A percentile compares a stretch with the other conserved stretches of the same genome.
Evolutionary conservation across 2,113 vertebrate genomes (phyloP).

Genomic region (Oxyura jamaicensis): DNA sequence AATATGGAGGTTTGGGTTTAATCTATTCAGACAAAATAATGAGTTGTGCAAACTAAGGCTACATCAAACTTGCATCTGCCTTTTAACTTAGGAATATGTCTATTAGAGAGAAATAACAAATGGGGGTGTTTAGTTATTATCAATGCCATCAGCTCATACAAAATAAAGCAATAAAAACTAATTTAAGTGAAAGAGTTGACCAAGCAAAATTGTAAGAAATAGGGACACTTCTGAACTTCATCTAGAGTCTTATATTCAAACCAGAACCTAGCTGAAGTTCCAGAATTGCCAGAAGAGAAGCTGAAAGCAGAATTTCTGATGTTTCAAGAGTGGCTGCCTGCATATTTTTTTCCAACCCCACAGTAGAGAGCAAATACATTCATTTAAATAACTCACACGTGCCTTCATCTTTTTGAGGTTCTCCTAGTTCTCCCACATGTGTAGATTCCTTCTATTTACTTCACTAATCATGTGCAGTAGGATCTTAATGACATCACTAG

Average conservation of each 20-base stretch:
- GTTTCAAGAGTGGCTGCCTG: not conserved
- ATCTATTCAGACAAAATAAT: not conserved
- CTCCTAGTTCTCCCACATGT: not conserved
- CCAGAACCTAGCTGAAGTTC: not conserved
- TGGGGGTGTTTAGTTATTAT: not conserved
- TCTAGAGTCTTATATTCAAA: not conserved
- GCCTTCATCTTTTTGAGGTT: not conserved
- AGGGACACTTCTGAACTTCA: not conserved
- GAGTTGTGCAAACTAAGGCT: not conserved
- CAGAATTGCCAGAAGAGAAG: not conserved
- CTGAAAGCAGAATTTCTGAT: not conserved
- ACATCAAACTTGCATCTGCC: not conserved
- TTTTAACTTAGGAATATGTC: not conserved
- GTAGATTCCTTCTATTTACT: not conserved
- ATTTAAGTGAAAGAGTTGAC: not conserved
- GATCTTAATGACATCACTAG: not conserved
- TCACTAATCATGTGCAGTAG: not conserved
- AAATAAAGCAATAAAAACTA: not conserved
- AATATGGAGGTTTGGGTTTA: not conserved
- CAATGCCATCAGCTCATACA: not conserved
- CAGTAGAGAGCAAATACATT: not conserved
- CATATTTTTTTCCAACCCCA: not conserved
- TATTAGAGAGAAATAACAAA: not conserved
- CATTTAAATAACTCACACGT: not conserved
- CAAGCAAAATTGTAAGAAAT: not conserved